Evolutionary conservation across 1,140 invertebrate species (phyloP).

Genomic region (Trachymyrmex septentrionalis): DNA sequence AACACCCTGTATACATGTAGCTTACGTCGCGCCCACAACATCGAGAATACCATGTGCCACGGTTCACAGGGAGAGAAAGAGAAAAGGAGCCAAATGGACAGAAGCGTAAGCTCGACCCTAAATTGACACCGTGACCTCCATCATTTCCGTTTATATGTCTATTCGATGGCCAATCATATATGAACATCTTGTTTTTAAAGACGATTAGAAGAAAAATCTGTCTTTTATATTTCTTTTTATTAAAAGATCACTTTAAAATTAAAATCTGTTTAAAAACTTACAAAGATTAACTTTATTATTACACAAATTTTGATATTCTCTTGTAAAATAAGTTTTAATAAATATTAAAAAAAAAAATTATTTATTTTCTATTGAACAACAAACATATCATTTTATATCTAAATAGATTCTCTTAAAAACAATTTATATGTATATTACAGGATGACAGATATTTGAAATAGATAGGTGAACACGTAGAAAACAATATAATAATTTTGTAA

Average conservation of each 20-base stretch:
- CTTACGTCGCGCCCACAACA: slow-evolving; percentile 79
- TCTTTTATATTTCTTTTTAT: not conserved
- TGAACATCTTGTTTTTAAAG: not conserved
- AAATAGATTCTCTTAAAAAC: not conserved
- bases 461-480: not conserved
- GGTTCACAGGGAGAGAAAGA: slow-evolving; percentile 76
- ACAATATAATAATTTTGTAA: not conserved
- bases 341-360: no score
- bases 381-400: not conserved
- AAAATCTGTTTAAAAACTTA: not conserved
- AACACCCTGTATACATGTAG: slow-evolving; percentile 82
- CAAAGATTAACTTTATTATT: not conserved
- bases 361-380: not conserved
- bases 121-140: slow-evolving; percentile 76
- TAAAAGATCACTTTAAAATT: not conserved
- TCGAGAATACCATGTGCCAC: slow-evolving; percentile 78
- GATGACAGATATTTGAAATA: not conserved
- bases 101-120: slow-evolving; percentile 55
- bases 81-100: slow-evolving; percentile 46
- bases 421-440: not conserved
- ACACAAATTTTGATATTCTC: not conserved
- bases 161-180: slow-evolving; percentile 24
- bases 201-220: not conserved
- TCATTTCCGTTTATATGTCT: slow-evolving; percentile 36
- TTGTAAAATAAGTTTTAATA: not conserved